Percentiles rank a stretch among this genome's conserved stretches.
Conservation (phyloP, 2,797 vertebrate species). For the Limosa lapponica region DNA sequence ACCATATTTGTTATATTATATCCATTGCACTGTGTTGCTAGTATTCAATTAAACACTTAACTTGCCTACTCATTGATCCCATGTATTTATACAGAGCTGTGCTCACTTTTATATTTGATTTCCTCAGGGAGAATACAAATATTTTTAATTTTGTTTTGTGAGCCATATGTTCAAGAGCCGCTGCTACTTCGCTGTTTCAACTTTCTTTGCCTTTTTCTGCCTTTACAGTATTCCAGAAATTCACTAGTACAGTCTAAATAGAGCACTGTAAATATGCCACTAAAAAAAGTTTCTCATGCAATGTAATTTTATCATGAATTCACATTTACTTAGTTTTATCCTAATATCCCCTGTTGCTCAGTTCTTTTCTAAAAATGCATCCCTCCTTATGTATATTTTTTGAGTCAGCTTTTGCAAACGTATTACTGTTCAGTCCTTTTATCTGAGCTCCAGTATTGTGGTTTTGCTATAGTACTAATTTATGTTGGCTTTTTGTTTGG, state of each 20-base stretch:
- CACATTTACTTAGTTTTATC: background rate
- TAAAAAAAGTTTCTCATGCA: background rate
- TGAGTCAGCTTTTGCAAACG: background rate
- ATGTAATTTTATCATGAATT: background rate
- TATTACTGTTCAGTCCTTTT: background rate
- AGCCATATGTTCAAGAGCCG: constrained; percentile 27
- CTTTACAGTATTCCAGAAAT: background rate
- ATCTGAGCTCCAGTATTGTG: background rate
- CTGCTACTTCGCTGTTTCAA: background rate
- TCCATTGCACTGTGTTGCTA: background rate
- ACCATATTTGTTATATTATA: background rate
- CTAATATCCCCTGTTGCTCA: background rate
- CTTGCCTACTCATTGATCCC: background rate
- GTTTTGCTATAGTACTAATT: background rate
- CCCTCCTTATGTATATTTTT: background rate
- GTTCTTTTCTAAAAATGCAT: background rate
- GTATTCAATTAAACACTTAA: background rate
- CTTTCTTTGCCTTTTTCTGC: constrained; percentile 54
- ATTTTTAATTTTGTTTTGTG: constrained; percentile 44
- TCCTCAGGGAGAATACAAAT: constrained; percentile 45
- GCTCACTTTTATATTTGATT: background rate
- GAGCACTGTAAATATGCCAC: background rate
- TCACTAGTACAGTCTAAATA: background rate
- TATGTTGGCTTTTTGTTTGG: background rate
- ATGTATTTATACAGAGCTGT: constrained; percentile 17